Evolutionary conservation across 2,113 vertebrate genomes (phyloP), one percentile per base, ranked within the genome.

Genomic region (Anolis sagrei): DNA sequence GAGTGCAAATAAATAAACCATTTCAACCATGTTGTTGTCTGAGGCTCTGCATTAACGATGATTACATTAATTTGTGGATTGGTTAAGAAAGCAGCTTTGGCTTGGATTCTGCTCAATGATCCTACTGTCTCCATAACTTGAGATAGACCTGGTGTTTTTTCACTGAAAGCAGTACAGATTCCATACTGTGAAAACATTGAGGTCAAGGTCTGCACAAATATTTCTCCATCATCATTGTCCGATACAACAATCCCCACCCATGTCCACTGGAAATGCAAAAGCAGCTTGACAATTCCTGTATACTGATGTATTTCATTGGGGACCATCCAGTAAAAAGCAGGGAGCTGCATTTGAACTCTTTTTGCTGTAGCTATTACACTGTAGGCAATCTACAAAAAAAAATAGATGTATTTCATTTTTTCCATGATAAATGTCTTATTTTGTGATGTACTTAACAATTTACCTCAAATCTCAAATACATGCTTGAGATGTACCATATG

Each of bases 11-110:
- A 72, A 27, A 82, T 14, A 8, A 54, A 10, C 81, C 69, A 73
- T 54, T 58, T 34, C 49, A 82, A 82, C 32, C 21, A 73, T 29
- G 49, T 18, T 29, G 51, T 16, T 11, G 69, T 58, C 51, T 72
- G 81, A 27, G 69, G 32, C 23, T 82, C 81, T 54, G 81, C 69
- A 73, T 82, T 82, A 25, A 82, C 25, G 61, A 82, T 5, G 14
- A 61, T 58, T 8, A 73, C 34, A 3, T 73, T 73, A 8, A 82
- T 32, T 4, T 14, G 54, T 1, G 81, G 6, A 14, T 61, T 73
- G 51, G 23, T 29, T 36, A 82, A 16, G 34, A 23, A 73, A 4
- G 18, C 21, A 5, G 32, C 69, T 49, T 61, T 73, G 25, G 16
- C 5, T 32, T 58, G 14, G 34, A 82, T 8, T 7, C 21, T 2